Percentiles rank a stretch among this genome's conserved stretches.
Conservation (phyloP, 2,888 invertebrate species). For the Crematogaster levior region DNA sequence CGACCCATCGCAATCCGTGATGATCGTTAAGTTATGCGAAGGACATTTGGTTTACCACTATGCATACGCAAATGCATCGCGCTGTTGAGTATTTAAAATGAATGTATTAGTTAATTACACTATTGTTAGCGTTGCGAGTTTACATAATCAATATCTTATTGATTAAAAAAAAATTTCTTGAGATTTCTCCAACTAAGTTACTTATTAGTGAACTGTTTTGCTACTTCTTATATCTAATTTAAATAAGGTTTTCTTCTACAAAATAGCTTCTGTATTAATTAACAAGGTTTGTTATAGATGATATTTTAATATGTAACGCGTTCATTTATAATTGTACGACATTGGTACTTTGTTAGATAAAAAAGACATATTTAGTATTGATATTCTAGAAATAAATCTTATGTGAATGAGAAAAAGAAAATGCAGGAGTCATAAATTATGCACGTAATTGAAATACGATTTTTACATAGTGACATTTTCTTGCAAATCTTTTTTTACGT, state of each 20-base stretch:
- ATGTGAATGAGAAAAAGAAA: not conserved
- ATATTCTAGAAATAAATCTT: not conserved
- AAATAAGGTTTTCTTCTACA: not conserved
- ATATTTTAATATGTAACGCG: not conserved
- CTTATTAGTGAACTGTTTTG: too few relatives aligned
- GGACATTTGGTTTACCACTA: constrained; percentile 68
- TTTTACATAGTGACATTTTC: constrained; percentile 34
- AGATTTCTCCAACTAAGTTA: too few relatives aligned
- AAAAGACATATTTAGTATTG: not conserved
- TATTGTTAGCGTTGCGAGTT: constrained; percentile 12
- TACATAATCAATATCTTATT: not conserved
- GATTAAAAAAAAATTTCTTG: not conserved
- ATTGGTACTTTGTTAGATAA: not conserved
- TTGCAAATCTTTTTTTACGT: constrained; percentile 16
- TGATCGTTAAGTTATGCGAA: constrained; percentile 79
- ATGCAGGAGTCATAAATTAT: constrained; percentile 6
- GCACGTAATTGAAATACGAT: constrained; percentile 21
- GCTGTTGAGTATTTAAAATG: not conserved
- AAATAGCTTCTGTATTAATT: not conserved
- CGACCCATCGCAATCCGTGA: constrained; percentile 78
- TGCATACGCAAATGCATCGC: not conserved
- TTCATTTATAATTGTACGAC: not conserved
- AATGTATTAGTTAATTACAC: constrained; percentile 7
- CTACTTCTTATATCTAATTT: not conserved
- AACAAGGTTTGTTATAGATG: not conserved